phyloP scores from a whole-genome alignment of 2,113 vertebrate species.

The Melanostigma gelatinosum region DNA sequence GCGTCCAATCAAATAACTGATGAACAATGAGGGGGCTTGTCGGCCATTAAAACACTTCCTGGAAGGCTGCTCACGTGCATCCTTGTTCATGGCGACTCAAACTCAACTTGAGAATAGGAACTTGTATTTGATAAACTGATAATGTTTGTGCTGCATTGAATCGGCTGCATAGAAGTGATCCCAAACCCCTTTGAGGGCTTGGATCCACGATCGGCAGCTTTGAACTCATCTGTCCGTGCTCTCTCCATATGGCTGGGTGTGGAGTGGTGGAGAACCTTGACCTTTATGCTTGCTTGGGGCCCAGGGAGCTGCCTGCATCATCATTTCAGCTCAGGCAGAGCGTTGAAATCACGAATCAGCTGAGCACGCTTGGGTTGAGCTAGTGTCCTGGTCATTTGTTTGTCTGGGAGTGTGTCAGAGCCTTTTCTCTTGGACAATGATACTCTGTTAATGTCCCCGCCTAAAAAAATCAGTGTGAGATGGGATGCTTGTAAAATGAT shows the following conservation, averaged over 20 bases:
- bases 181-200: constrained; percentile 21
- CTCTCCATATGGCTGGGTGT: constrained; percentile 49
- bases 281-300: constrained; percentile 52
- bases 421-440: constrained; percentile 25
- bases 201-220: constrained; percentile 39
- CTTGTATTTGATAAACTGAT: constrained; percentile 33
- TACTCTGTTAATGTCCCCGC: constrained; percentile 14
- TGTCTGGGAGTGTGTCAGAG: constrained; percentile 21
- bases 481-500: constrained; percentile 17
- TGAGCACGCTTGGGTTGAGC: constrained; percentile 5
- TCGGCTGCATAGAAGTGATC: constrained; percentile 27
- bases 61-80: too few species aligned
- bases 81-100: too few species aligned
- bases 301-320: constrained; percentile 55
- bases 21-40: too few species aligned
- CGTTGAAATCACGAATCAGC: constrained; percentile 60
- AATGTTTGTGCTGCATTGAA: constrained; percentile 35
- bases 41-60: too few species aligned
- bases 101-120: constrained; percentile 48
- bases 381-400: constrained; percentile 41
- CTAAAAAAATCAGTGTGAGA: constrained; percentile 17
- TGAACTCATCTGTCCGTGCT: constrained; percentile 52
- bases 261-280: constrained; percentile 44
- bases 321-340: constrained; percentile 46
- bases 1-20: too few species aligned